Conservation (phyloP, 1,140 invertebrate species). For the Bombus huntii region DNA sequence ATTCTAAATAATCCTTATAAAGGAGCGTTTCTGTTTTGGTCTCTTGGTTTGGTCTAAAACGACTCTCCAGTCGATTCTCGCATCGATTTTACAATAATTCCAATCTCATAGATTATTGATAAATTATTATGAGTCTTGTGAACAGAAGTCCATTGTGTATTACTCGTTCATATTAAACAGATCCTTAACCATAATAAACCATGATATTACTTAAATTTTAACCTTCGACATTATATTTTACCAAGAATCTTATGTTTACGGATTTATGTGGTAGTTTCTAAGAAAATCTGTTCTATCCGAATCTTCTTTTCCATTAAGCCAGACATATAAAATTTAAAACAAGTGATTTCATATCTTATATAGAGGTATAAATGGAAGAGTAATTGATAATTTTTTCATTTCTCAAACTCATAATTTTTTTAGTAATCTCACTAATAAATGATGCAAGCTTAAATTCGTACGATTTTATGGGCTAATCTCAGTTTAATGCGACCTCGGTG, state of each 20-base stretch:
- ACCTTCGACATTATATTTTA: not conserved
- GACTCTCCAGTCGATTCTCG: too few species aligned
- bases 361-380: not conserved
- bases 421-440: not conserved
- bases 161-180: not conserved
- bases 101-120: too few species aligned
- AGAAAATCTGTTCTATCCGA: too few species aligned
- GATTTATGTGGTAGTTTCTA: too few species aligned
- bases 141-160: too few species aligned
- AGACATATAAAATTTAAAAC: too few species aligned
- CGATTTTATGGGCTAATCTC: not conserved
- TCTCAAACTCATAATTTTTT: not conserved
- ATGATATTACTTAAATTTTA: not conserved
- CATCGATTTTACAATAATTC: not conserved
- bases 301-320: too few species aligned
- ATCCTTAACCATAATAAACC: not conserved
- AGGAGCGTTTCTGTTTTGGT: too few species aligned
- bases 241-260: not conserved
- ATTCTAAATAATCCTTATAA: too few species aligned
- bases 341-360: not conserved
- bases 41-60: too few species aligned
- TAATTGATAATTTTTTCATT: not conserved
- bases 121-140: too few species aligned
- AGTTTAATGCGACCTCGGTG: too few species aligned
- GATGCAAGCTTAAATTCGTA: conserved; percentile 2